Evolutionary conservation across 1,140 invertebrate species (phyloP).

Genomic region (Arion vulgaris): DNA sequence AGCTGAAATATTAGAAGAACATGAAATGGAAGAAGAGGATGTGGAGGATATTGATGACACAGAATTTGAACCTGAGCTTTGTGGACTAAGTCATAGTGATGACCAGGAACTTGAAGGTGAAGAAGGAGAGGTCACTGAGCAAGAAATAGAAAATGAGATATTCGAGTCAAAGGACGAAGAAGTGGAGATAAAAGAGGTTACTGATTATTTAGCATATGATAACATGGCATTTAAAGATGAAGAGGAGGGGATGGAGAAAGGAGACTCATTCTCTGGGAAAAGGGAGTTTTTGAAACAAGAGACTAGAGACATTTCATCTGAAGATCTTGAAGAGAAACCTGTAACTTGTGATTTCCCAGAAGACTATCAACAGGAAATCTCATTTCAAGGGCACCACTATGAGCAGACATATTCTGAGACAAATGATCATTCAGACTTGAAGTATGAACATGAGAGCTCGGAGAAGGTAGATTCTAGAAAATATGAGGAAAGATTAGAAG

Average conservation of each 20-base stretch:
- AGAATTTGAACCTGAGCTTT: conserved; percentile 21
- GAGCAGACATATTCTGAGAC: conserved; percentile 40
- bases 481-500: background rate
- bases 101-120: conserved; percentile 40
- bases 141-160: conserved; percentile 32
- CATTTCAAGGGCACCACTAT: conserved; percentile 44
- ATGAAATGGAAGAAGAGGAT: conserved; percentile 15
- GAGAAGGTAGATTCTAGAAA: background rate
- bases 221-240: conserved; percentile 74
- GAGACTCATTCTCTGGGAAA: conserved; percentile 5
- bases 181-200: background rate
- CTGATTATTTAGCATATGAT: conserved; percentile 67
- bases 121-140: conserved; percentile 36
- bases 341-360: conserved; percentile 56
- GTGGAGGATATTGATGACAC: conserved; percentile 32
- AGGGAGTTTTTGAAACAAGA: conserved; percentile 45
- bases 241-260: conserved; percentile 64
- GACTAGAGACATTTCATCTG: conserved; percentile 62
- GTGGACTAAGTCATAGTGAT: conserved; percentile 1
- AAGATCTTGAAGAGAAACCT: conserved; percentile 63
- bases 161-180: conserved; percentile 11
- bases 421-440: background rate
- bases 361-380: conserved; percentile 47
- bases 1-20: background rate
- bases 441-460: background rate